Conservation (phyloP, 2,888 invertebrate genomes). For the Drosophila nigritarsus region DNA sequence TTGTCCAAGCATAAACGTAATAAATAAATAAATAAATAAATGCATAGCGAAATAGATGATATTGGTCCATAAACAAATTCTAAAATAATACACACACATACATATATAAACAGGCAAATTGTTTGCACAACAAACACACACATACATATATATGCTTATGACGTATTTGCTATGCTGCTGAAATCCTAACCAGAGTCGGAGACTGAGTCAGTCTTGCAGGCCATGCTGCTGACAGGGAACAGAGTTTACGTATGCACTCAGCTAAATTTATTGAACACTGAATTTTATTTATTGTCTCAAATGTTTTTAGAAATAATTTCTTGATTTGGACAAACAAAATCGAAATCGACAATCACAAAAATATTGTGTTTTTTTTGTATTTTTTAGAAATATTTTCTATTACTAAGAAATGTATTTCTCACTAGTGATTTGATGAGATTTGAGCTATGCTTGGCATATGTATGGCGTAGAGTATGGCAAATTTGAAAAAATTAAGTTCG, state of each 20-base stretch:
- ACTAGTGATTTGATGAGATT: no score
- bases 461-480: no score
- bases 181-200: not conserved
- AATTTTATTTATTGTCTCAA: no score
- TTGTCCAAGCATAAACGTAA: constrained; percentile 42
- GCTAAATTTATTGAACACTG: no score
- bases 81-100: constrained; percentile 60
- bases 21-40: constrained; percentile 25
- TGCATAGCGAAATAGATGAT: constrained; percentile 6
- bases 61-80: constrained; percentile 18
- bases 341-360: no score
- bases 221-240: constrained; percentile 17
- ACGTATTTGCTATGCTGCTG: not conserved
- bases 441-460: no score
- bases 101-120: constrained; percentile 71
- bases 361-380: no score
- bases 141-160: constrained; percentile 18
- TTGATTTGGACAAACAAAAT: no score
- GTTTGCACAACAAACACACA: constrained; percentile 65
- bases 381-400: no score
- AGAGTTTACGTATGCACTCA: not conserved
- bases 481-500: not conserved
- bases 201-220: constrained; percentile 43
- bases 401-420: no score
- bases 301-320: no score